phyloP scores from a whole-genome alignment of 2,113 vertebrate species.

The Aythya baeri region DNA sequence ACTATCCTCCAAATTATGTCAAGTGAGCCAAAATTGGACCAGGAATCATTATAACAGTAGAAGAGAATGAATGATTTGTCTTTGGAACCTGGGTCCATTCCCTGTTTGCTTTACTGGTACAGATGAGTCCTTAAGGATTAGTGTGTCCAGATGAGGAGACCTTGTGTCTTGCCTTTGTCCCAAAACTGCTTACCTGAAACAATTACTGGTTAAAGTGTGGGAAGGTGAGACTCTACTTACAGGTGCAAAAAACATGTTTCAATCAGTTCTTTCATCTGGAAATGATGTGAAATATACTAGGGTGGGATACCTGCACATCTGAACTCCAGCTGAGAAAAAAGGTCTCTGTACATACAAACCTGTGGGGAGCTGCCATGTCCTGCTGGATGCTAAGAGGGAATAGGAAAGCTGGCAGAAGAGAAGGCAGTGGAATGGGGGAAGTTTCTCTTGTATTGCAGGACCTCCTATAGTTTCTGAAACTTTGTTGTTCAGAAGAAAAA shows the following conservation, averaged over 20 bases:
- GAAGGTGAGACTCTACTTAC: neutral
- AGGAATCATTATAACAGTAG: neutral
- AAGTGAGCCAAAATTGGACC: neutral
- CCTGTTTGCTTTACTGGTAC: neutral
- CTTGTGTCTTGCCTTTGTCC: neutral
- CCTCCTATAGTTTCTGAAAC: neutral
- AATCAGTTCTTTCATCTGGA: neutral
- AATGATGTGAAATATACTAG: neutral
- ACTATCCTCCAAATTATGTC: neutral
- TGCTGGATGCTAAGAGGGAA: neutral
- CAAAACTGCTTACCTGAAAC: accelerated
- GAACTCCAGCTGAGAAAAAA: neutral
- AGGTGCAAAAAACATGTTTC: neutral
- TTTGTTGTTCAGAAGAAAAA: neutral
- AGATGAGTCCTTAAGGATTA: neutral
- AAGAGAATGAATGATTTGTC: neutral
- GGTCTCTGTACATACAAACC: neutral
- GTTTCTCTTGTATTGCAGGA: neutral
- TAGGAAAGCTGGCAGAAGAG: neutral
- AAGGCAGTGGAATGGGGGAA: accelerated
- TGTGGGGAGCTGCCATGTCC: neutral
- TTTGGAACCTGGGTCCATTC: neutral
- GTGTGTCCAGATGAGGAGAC: neutral
- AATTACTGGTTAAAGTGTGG: neutral
- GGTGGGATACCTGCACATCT: accelerated